Base-by-base conservation (phyloP, 2,113 vertebrate genomes). In the Erythrolamprus reginae region DNA sequence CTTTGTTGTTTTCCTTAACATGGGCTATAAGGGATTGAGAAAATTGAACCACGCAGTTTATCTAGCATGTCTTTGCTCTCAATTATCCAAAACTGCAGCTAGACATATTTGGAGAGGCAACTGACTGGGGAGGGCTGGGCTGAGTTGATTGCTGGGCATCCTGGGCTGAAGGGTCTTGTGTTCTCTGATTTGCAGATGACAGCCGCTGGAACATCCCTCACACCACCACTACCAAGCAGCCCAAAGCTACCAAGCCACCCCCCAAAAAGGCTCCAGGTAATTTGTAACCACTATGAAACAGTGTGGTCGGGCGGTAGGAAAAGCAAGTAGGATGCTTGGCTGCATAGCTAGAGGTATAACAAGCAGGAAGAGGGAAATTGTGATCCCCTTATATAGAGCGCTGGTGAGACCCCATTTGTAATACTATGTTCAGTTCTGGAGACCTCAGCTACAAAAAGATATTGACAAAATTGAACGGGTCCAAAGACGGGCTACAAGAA, bases 211-310 rank as follows among this genome's bases (percentile, higher is more conserved):
- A 96, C 48, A 92, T 85, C 38, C 58, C 95, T 55, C 93, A 1
- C 3, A 83, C 58, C 56, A 97, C 93, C 90, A 96, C 96, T 0
- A 97, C 96, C 82, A 97, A 89, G 92, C 95, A 93, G 89, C 97
- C 97, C 0, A 95, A 88, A 94, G 93, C 92, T 0, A 96, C 96
- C 0, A 96, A 89, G 90, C 65, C 93, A 0, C 95, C 96, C 7
- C 95, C 92, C 45, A 96, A 93, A 55, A 91, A 1, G 92, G 90
- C 94, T 1, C 82, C 95, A 93, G 95, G 96, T 97, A 89, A 95
- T 88, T 15, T 26, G 1, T 24, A 26, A 56, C 2, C 1, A 1
- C 19, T 4, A 2, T 17, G 10, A 42, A 9, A n/a, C n/a, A n/a
- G n/a, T n/a, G n/a, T n/a, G n/a, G n/a, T n/a, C n/a, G n/a, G n/a